phyloP scores from a whole-genome alignment of 2,797 vertebrate genomes.

The Ceyx erithaca region DNA sequence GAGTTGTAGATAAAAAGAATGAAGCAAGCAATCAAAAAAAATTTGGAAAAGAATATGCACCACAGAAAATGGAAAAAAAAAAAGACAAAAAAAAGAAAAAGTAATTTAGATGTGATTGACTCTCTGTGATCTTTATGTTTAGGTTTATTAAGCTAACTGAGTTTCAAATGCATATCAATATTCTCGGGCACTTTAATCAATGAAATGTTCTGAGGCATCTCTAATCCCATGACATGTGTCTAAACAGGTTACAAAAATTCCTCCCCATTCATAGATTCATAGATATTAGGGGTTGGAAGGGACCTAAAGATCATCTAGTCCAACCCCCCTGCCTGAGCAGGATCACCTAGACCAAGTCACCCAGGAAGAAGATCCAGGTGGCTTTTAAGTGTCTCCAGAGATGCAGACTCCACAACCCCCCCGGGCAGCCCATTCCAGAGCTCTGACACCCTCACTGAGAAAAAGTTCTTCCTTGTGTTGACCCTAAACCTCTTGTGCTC shows the following conservation, averaged over 20 bases:
- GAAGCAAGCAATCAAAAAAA: neutral
- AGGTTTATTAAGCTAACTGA: neutral
- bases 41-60: neutral
- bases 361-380: no score
- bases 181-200: neutral
- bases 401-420: no score
- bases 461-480: no score
- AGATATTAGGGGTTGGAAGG: no score
- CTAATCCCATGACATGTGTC: neutral
- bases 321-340: no score
- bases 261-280: neutral
- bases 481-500: no score
- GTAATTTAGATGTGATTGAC: neutral
- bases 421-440: no score
- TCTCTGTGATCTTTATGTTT: neutral
- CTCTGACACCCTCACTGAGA: no score
- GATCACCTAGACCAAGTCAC: no score
- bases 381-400: no score
- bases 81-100: neutral
- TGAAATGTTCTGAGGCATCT: neutral
- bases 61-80: neutral
- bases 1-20: neutral
- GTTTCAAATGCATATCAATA: neutral
- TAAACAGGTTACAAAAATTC: neutral
- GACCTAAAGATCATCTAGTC: no score